Conservation (phyloP, 2,113 vertebrate species). For the Theristicus caerulescens region DNA sequence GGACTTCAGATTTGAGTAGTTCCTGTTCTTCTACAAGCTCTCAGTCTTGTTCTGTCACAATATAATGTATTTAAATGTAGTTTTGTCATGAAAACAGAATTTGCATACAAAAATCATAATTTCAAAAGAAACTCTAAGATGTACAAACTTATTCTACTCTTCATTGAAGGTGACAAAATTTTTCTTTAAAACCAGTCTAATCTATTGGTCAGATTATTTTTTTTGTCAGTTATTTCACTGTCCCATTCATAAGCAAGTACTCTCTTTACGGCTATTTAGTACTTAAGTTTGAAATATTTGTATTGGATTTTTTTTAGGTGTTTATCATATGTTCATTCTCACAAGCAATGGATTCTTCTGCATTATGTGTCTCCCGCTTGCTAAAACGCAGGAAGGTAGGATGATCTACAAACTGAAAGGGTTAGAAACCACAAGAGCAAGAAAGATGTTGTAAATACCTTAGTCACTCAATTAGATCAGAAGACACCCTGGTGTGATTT, state of each 20-base stretch:
- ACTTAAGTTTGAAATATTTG: neutral
- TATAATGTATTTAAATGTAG: neutral
- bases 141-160: neutral
- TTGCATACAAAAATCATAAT: neutral
- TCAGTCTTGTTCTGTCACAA: neutral
- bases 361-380: slow-evolving; percentile 85
- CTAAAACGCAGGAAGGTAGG: slow-evolving; percentile 84
- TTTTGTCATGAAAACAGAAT: neutral
- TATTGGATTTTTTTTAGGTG: slow-evolving; percentile 70
- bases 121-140: neutral
- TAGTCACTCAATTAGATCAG: too few relatives aligned
- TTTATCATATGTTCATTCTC: slow-evolving; percentile 85
- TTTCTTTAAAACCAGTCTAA: neutral
- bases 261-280: neutral
- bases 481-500: too few relatives aligned
- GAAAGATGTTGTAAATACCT: too few relatives aligned
- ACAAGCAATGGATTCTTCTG: slow-evolving; percentile 85
- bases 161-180: neutral
- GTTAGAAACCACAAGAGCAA: too few relatives aligned
- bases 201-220: neutral
- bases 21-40: neutral
- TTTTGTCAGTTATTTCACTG: neutral
- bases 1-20: neutral
- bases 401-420: neutral
- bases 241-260: neutral